Base-by-base conservation (phyloP, 2,113 vertebrate species). In the Labeo catla region DNA sequence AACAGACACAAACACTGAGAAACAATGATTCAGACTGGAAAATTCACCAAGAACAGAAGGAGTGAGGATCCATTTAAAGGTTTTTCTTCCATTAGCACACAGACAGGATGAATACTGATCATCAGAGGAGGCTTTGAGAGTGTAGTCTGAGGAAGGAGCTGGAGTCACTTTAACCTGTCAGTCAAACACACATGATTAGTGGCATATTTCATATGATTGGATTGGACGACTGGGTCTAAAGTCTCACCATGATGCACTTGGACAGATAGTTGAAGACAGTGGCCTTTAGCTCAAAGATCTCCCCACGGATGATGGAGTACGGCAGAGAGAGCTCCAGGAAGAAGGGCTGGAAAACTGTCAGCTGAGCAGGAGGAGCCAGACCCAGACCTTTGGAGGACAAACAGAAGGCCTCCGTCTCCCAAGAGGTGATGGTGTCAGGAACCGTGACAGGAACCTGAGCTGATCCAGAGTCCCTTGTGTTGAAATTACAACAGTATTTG, bases 391-490 rank as follows among this genome's bases (percentile, higher is more conserved):
- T 15, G 5, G 93, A 52, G 0, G 96, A 96, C 87, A 95, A 90
- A 90, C 97, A 98, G 92, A 97, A 94, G 23, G 93, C 91, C 81
- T 95, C 94, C 0, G 95, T 95, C 87, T 95, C 96, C 97, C 97
- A 98, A 23, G 96, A 93, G 13, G 97, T 98, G 93, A 98, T 97
- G 83, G 95, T 96, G 89, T 98, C 96, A 0, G 97, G 97, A 68
- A 94, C 93, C 0, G 88, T 96, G 43, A 95, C 66, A 66, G 78
- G 52, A 34, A 96, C 7, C 3, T 95, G 89, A 72, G 91, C 91
- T 72, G 47, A 84, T 47, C 97, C 97, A 28, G 94, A 90, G 0
- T 90, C 88, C 83, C 97, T 28, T 98, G 91, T 8, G 76, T 74
- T 72, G 6, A 78, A 8, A 86, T 57, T 34, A 76, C 19, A 74